Base-by-base conservation (phyloP, 1,140 invertebrate genomes). In the Oreohelix idahoensis region DNA sequence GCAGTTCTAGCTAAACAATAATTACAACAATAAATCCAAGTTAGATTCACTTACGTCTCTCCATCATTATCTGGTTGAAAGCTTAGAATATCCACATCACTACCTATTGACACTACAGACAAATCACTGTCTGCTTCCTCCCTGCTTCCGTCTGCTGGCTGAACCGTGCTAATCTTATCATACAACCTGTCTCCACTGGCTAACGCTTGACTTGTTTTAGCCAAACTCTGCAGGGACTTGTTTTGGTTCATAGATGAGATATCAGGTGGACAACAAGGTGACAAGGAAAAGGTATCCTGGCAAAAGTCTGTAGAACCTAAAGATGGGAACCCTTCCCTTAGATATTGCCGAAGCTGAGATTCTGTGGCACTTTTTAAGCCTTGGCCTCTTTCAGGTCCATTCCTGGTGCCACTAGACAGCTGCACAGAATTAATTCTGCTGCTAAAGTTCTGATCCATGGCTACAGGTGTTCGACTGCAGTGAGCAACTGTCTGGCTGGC, bases 11-110 rank as follows among this genome's bases (percentile, higher is more conserved):
- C n/a, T n/a, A n/a, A n/a, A n/a, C n/a, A n/a, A n/a, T n/a, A n/a
- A n/a, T n/a, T n/a, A n/a, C n/a, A n/a, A n/a, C n/a, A n/a, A n/a
- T n/a, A n/a, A n/a, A n/a, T n/a, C n/a, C n/a, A n/a, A n/a, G n/a
- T n/a, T n/a, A n/a, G n/a, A n/a, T 66, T 29, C 17, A 66, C 63
- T 66, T 66, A 66, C 63, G 63, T 66, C 29, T 66, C 63, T 66
- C 63, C 63, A 66, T 66, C 63, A 35, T 66, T 66, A n/a, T 66
- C 63, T 17, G n/a, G 63, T 35, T 66, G 63, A 35, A 66, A 66
- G 29, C 29, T 66, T 4, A 66, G 63, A 2, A 66, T 29, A 10
- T 66, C 63, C 29, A 15, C 63, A 35, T 35, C 29, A 66, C 63
- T 66, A 23, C 63, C 63, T 4, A 66, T 5, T 32, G 63, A 66